Percentiles rank a stretch among this genome's conserved stretches.
phyloP scores from a whole-genome alignment of 1,140 invertebrate species.

The Hyles vespertilio region DNA sequence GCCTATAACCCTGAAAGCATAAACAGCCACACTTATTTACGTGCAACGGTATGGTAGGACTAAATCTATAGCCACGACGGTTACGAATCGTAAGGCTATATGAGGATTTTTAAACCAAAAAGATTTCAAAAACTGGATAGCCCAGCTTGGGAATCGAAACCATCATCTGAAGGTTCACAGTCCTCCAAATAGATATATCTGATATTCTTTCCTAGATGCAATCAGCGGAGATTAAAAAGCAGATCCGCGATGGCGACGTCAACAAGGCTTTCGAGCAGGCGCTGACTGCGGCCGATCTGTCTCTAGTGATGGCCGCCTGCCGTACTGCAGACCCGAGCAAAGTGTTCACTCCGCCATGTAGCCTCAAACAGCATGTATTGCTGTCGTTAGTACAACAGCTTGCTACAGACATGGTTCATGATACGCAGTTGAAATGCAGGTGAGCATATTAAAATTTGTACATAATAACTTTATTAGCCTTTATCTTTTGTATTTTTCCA shows the following conservation, averaged over 20 bases:
- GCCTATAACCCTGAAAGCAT: too few relatives aligned
- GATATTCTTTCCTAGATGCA: conserved; percentile 47
- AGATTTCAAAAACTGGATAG: too few relatives aligned
- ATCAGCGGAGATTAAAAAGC: conserved; percentile 81
- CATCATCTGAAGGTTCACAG: too few relatives aligned
- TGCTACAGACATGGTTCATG: conserved; percentile 88
- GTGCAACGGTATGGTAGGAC: too few relatives aligned
- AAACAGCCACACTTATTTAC: too few relatives aligned
- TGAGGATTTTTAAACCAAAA: too few relatives aligned
- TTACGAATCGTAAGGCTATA: too few relatives aligned
- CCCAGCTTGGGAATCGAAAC: too few relatives aligned
- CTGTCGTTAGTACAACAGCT: conserved; percentile 94
- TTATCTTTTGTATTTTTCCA: not conserved
- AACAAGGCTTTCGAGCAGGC: conserved; percentile 92
- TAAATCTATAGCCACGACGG: too few relatives aligned
- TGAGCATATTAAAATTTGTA: conserved; percentile 51
- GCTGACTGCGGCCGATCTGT: conserved; percentile 87
- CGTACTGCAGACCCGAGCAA: conserved; percentile 84
- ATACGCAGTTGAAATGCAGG: conserved; percentile 93
- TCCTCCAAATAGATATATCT: too few relatives aligned
- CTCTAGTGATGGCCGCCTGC: conserved; percentile 88
- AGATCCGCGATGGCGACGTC: conserved; percentile 83
- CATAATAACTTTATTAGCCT: not conserved
- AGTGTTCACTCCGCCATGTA: conserved; percentile 83
- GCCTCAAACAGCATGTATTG: conserved; percentile 87